Percentiles rank a stretch among this genome's conserved stretches.
These are phyloP conservation scores for Pharmacophagus antenor DNA, from an alignment of 2,888 invertebrate species.

Conservation along the genomic window DNA sequence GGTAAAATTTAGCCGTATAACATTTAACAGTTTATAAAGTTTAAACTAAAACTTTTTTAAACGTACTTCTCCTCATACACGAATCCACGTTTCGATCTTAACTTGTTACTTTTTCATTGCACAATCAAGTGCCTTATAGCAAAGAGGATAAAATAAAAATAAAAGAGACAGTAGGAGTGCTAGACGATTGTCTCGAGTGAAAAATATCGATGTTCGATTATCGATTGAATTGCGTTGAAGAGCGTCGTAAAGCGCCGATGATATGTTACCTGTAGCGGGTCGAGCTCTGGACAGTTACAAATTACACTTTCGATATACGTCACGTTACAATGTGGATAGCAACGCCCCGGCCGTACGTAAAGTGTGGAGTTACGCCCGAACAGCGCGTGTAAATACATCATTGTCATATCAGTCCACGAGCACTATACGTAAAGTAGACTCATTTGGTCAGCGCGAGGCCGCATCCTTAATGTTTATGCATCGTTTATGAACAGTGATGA, in stretches of 20 bases:
- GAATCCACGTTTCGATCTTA: no score
- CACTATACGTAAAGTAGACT: slow-evolving; percentile 40
- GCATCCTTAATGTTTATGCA: slow-evolving; percentile 36
- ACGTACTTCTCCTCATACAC: no score
- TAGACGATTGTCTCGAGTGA: background rate
- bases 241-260: slow-evolving; percentile 12
- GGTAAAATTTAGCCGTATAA: no score
- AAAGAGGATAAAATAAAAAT: background rate
- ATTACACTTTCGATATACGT: slow-evolving; percentile 41
- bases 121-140: background rate
- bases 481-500: slow-evolving; percentile 34
- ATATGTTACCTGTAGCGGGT: slow-evolving; percentile 28
- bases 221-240: slow-evolving; percentile 15
- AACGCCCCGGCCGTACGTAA: slow-evolving; percentile 40
- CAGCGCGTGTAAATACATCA: slow-evolving; percentile 47
- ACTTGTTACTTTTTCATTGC: background rate
- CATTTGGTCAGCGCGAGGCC: slow-evolving; percentile 42
- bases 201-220: slow-evolving; percentile 14
- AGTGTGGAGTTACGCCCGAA: slow-evolving; percentile 24
- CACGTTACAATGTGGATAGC: slow-evolving; percentile 49
- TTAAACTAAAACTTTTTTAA: no score
- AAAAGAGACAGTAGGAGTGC: background rate
- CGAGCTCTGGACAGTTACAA: slow-evolving; percentile 37
- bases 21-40: no score
- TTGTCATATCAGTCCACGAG: slow-evolving; percentile 52